A percentile compares a stretch with the other conserved stretches of the same genome.
Conservation (phyloP, 2,797 vertebrate genomes). For the Halcyon badia region DNA sequence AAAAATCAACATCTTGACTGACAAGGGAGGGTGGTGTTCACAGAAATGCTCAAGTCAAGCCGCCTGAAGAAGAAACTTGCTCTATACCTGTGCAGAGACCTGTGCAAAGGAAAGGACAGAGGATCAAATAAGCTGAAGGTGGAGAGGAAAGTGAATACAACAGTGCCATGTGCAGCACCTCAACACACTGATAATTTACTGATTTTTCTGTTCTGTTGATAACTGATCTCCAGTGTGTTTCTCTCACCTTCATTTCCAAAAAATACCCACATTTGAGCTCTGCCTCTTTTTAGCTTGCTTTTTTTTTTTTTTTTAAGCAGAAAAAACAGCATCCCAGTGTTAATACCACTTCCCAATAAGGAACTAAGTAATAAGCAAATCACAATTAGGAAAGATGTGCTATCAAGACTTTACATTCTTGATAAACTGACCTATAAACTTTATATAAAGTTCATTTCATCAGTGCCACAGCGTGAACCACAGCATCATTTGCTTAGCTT, state of each 20-base stretch:
- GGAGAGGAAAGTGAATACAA: not conserved
- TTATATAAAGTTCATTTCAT: not conserved
- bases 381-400: rapidly evolving
- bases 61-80: not conserved
- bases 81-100: not conserved
- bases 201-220: not conserved
- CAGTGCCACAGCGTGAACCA: not conserved
- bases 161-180: rapidly evolving
- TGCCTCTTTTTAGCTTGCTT: not conserved
- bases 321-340: not conserved
- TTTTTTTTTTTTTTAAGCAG: not conserved
- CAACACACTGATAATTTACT: not conserved
- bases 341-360: not conserved
- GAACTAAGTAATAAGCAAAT: not conserved
- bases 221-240: not conserved
- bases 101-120: not conserved
- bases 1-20: rapidly evolving
- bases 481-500: not conserved
- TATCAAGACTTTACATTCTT: not conserved
- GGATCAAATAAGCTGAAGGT: not conserved
- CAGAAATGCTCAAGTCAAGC: rapidly evolving
- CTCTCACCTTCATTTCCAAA: not conserved
- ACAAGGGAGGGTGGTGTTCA: rapidly evolving
- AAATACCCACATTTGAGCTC: not conserved
- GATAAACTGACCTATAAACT: not conserved